phyloP scores from a whole-genome alignment of 2,113 vertebrate genomes.

The Pelmatolapia mariae region DNA sequence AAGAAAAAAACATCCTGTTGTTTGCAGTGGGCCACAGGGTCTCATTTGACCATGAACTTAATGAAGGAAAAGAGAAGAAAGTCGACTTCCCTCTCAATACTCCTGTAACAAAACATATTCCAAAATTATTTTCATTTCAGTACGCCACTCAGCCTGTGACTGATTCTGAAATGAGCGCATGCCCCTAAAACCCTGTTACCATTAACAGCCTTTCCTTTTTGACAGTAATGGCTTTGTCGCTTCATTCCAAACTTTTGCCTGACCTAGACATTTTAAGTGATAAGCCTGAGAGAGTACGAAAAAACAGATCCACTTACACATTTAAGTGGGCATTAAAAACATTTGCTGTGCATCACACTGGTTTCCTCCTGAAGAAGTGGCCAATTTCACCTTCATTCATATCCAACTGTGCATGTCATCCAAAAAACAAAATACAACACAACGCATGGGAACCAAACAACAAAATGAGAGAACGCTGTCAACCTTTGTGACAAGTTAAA shows the following conservation, averaged over 20 bases:
- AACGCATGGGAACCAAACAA: neutral
- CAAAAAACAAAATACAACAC: conserved; percentile 1
- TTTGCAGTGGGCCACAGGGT: conserved; percentile 39
- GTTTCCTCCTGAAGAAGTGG: conserved; percentile 18
- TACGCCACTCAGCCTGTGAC: conserved; percentile 26
- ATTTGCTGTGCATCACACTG: conserved; percentile 32
- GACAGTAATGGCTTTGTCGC: conserved; percentile 60
- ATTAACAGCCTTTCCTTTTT: conserved; percentile 45
- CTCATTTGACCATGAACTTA: conserved; percentile 44
- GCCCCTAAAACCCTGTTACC: conserved; percentile 29
- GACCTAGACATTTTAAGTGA: conserved; percentile 47
- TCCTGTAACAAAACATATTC: conserved; percentile 47
- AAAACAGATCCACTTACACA: conserved; percentile 33
- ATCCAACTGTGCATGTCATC: conserved; percentile 3
- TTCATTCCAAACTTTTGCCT: conserved; percentile 37
- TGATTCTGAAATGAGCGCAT: conserved; percentile 58
- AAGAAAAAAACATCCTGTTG: conserved; percentile 6
- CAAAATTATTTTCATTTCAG: conserved; percentile 55
- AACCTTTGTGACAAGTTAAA: conserved; percentile 2
- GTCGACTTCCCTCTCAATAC: conserved; percentile 12
- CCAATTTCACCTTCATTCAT: conserved; percentile 33
- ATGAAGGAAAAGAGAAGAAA: conserved; percentile 12
- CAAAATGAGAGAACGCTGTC: neutral
- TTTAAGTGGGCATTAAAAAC: conserved; percentile 44
- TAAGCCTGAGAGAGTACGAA: conserved; percentile 12